Conservation (phyloP, 2,888 invertebrate genomes). For the Buathra laborator region DNA sequence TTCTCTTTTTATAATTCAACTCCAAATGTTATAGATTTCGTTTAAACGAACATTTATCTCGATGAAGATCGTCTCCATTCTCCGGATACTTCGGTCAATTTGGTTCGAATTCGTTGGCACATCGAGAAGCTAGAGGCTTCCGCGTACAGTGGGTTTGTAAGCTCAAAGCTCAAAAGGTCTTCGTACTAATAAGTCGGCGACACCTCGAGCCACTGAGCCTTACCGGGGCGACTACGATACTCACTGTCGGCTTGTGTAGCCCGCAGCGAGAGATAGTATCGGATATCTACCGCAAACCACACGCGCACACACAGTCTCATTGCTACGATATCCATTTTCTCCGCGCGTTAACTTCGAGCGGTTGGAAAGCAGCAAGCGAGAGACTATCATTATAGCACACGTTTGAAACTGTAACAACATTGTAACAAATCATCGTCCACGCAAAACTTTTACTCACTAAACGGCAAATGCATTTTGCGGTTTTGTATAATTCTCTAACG, state of each 20-base stretch:
- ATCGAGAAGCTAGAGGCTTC: neutral
- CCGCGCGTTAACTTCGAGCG: slow-evolving; percentile 13
- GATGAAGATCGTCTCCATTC: neutral
- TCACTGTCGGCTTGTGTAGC: slow-evolving; percentile 33
- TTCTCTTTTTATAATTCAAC: neutral
- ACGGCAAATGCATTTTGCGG: neutral
- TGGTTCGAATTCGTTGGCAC: neutral
- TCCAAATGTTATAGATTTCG: neutral
- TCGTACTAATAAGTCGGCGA: slow-evolving; percentile 45
- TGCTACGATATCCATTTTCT: slow-evolving; percentile 5
- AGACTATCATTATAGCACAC: neutral
- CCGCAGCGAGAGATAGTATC: slow-evolving; percentile 41
- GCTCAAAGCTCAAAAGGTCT: slow-evolving; percentile 25
- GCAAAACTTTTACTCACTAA: neutral
- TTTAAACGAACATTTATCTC: neutral
- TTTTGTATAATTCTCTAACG: neutral
- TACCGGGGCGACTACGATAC: slow-evolving; percentile 29
- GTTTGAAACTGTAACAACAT: neutral
- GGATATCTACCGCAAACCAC: slow-evolving; percentile 51
- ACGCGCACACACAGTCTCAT: slow-evolving; percentile 1
- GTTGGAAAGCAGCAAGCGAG: neutral
- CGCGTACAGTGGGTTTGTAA: slow-evolving; percentile 1
- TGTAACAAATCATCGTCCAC: neutral
- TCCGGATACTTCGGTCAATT: neutral
- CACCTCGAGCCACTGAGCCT: slow-evolving; percentile 40